A percentile compares a stretch with the other conserved stretches of the same genome.
phyloP scores from a whole-genome alignment of 2,888 invertebrate genomes.

The Calameuta idolon region DNA sequence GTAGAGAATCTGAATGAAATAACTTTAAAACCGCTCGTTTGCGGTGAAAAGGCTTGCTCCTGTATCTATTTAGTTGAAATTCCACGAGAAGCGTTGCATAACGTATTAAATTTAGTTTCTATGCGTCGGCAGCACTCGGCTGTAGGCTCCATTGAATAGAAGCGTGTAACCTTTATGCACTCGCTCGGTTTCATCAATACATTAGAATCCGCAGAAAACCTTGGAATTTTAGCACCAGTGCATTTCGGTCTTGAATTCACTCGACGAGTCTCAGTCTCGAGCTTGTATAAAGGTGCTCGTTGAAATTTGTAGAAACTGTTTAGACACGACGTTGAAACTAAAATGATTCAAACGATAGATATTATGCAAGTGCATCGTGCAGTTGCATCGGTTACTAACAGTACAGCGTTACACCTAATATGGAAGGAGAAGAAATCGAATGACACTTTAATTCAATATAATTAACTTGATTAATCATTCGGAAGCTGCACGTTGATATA shows the following conservation, averaged over 20 bases:
- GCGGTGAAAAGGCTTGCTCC: neutral
- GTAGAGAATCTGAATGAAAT: neutral
- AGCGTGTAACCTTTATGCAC: neutral
- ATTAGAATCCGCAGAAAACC: neutral
- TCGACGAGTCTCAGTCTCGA: neutral
- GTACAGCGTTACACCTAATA: neutral
- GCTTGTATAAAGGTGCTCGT: neutral
- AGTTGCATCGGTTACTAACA: neutral
- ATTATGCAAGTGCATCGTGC: neutral
- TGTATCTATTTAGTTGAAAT: conserved; percentile 7
- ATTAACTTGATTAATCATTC: neutral
- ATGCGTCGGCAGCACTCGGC: conserved; percentile 1
- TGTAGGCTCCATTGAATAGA: neutral
- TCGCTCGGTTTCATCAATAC: neutral
- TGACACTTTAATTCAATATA: neutral
- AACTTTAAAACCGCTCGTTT: neutral
- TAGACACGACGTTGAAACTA: neutral
- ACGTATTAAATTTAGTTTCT: conserved; percentile 12
- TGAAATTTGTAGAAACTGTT: neutral
- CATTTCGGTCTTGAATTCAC: neutral
- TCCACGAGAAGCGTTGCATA: neutral
- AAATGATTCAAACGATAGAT: neutral
- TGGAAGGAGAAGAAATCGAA: neutral
- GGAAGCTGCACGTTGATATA: neutral
- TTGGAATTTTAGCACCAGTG: neutral